Conservation (phyloP, 2,113 vertebrate species). For the Aegypius monachus region DNA sequence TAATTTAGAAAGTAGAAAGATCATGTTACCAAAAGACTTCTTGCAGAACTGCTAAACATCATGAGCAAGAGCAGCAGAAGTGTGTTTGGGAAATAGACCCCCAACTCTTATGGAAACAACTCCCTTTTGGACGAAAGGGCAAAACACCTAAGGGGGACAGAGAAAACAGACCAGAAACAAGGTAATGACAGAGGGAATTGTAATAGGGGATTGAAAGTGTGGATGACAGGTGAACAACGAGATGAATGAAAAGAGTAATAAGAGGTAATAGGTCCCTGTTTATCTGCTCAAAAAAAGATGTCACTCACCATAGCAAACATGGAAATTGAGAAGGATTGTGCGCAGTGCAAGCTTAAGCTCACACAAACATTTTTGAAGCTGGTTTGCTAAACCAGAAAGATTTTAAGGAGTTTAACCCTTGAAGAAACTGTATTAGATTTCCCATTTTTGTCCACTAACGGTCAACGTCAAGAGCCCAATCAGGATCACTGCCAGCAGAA, state of each 20-base stretch:
- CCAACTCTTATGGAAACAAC: not conserved
- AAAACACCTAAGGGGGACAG: not conserved
- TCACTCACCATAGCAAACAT: not conserved
- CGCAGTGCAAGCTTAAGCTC: not conserved
- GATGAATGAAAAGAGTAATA: not conserved
- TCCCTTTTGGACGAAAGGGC: not conserved
- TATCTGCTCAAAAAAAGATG: not conserved
- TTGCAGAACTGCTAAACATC: not conserved
- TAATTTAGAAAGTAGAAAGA: not conserved
- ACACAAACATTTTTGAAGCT: not conserved
- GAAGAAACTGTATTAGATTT: not conserved
- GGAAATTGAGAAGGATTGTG: not conserved
- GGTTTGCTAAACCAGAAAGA: not conserved
- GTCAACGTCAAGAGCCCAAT: not conserved
- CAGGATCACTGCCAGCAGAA: not conserved
- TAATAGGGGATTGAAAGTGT: not conserved
- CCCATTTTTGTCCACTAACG: not conserved
- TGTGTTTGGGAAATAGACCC: not conserved
- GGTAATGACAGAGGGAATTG: not conserved
- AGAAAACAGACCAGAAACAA: not conserved
- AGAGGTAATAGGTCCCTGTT: not conserved
- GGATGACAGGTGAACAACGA: not conserved
- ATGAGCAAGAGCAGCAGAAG: not conserved
- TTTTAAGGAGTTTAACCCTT: not conserved
- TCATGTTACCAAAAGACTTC: not conserved